Evolutionary conservation across 2,888 invertebrate species (phyloP).

Genomic region (Synergus itoensis): DNA sequence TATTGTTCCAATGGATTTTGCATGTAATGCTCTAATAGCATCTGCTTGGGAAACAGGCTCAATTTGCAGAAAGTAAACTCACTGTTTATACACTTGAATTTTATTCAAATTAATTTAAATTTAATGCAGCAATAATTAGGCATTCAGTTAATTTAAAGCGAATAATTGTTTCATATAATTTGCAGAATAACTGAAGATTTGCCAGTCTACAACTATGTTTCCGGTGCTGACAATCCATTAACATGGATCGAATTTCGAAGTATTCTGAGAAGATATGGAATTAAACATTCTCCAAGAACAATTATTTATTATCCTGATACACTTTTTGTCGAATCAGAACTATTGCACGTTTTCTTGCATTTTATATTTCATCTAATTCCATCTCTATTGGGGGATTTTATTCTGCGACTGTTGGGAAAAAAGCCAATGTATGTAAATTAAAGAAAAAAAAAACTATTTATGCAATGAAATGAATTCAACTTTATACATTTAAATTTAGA

Average conservation of each 20-base stretch:
- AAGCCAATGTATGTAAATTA: background rate
- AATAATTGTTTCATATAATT: too few relatives aligned
- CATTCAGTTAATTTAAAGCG: too few relatives aligned
- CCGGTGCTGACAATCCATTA: conserved; percentile 86
- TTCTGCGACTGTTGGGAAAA: background rate
- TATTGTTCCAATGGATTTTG: conserved; percentile 86
- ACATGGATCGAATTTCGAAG: conserved; percentile 86
- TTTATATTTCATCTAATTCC: conserved; percentile 11
- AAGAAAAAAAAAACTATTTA: background rate
- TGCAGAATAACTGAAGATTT: background rate
- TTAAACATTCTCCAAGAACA: background rate
- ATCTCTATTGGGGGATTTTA: background rate
- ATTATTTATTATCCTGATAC: background rate
- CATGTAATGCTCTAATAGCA: conserved; percentile 84
- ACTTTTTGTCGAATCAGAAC: background rate
- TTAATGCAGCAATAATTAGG: too few relatives aligned
- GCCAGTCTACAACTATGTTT: conserved; percentile 15
- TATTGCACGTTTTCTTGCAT: conserved; percentile 76
- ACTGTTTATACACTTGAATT: background rate
- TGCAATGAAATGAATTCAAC: background rate
- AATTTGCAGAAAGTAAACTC: conserved; percentile 58
- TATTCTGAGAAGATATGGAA: background rate
- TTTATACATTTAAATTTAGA: conserved; percentile 72
- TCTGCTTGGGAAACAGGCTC: conserved; percentile 80
- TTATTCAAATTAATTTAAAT: background rate